Percentiles rank a stretch among this genome's conserved stretches.
phyloP scores from a whole-genome alignment of 2,797 vertebrate genomes.

The Antennarius maculatus region DNA sequence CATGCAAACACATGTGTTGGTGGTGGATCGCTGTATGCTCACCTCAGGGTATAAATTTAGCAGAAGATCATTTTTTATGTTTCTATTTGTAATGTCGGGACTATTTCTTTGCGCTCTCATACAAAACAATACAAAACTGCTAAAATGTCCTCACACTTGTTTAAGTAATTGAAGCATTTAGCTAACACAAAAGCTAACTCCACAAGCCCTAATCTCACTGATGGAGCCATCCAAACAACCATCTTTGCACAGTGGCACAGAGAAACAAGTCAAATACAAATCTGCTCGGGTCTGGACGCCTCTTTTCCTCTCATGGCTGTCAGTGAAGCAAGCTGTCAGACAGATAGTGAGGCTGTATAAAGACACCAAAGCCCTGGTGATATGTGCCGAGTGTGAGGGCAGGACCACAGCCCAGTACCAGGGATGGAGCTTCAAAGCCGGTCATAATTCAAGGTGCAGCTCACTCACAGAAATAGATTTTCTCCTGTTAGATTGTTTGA shows the following conservation, averaged over 20 bases:
- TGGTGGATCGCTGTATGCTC: constrained; percentile 16
- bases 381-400: constrained; percentile 27
- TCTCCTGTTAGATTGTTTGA: constrained; percentile 11
- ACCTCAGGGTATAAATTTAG: constrained; percentile 14
- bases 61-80: constrained; percentile 11
- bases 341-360: constrained; percentile 67
- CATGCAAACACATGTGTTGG: constrained; percentile 14
- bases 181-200: background rate
- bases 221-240: background rate
- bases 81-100: background rate
- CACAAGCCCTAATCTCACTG: background rate
- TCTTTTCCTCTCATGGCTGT: constrained; percentile 63
- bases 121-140: background rate
- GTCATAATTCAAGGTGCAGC: background rate
- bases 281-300: constrained; percentile 5
- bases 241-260: background rate
- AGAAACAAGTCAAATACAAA: constrained; percentile 1
- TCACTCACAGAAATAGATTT: constrained; percentile 1
- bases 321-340: constrained; percentile 50
- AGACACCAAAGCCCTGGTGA: constrained; percentile 45
- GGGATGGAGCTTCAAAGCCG: background rate
- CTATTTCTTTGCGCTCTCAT: background rate
- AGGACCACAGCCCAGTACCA: constrained; percentile 1
- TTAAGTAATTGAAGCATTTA: background rate
- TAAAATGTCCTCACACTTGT: background rate